Evolutionary conservation across 2,797 vertebrate genomes (phyloP).

Genomic region (Stomatorhinus walkeri): DNA sequence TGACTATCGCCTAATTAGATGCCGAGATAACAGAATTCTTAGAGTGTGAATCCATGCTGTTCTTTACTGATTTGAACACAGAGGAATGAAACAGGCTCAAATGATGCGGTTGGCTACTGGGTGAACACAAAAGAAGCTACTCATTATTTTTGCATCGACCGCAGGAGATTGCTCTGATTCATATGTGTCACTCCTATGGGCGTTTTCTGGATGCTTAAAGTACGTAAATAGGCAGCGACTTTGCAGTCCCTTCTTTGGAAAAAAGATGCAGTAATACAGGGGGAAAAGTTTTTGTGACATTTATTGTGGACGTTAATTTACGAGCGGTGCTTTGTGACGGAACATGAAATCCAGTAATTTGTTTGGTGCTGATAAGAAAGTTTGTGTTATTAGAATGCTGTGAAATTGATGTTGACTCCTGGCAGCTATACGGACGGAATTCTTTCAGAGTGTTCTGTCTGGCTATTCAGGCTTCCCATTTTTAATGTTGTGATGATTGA

Average conservation of each 20-base stretch:
- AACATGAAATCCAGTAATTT: not conserved
- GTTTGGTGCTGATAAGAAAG: not conserved
- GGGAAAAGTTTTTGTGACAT: not conserved
- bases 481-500: not conserved
- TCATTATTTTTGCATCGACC: not conserved
- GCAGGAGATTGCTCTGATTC: not conserved
- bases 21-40: not conserved
- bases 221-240: not conserved
- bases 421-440: not conserved
- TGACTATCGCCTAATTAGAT: not conserved
- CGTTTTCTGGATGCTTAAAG: not conserved
- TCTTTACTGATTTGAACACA: not conserved
- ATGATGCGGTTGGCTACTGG: not conserved
- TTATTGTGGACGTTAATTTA: not conserved
- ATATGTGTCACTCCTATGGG: not conserved
- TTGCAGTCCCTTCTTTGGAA: not conserved
- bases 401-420: not conserved
- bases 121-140: not conserved
- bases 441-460: not conserved
- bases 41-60: not conserved
- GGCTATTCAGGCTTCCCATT: not conserved
- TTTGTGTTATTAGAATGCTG: not conserved
- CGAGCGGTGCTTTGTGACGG: not conserved
- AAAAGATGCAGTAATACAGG: not conserved
- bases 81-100: not conserved